Base-by-base conservation (phyloP, 2,113 vertebrate species). In the Silurus meridionalis region DNA sequence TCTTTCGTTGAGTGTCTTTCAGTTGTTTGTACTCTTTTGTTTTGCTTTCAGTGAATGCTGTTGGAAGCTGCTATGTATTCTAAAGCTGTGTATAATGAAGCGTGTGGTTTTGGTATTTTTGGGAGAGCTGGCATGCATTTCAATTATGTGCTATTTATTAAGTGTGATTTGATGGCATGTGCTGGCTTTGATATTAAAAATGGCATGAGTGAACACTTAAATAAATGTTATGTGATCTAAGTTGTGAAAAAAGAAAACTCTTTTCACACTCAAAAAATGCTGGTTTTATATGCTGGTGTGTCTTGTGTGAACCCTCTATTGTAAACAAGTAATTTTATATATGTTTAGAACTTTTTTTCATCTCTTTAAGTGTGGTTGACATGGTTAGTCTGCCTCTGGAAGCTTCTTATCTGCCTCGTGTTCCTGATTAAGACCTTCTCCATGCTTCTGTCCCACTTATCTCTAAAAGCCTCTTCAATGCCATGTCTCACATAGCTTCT, bases 401-500 rank as follows among this genome's bases (percentile, higher is more conserved):
- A 85, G 74, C 85, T 81, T 86, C 78, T 81, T 86, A 86, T 55
- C 84, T 80, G 57, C 28, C 74, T 80, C 80, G 6, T 0, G 25
- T 66, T 61, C 28, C 71, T n/a, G 25, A 77, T 83, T 66, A 77
- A 82, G 50, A 57, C 25, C 21, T 14, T 9, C 15, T 82, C 17
- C 13, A 9, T 46, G 48, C 85, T 48, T 0, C 0, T 80, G 79
- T 80, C 64, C 64, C 84, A 85, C 61, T 71, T 71, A 48, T 48
- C 53, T 86, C 63, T 80, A 21, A 85, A 80, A 71, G 75, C 52
- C 77, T 85, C 60, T 79, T 60, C 63, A 46, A 37, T 37, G 23
- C 63, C 64, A 60, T 15, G 63, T 19, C 58, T 55, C 48, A 53
- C n/a, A 60, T 64, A 48, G 25, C 80, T 53, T 75, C 69, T 64